Evolutionary conservation across 2,113 vertebrate species (phyloP), one percentile per base, ranked within the genome.

Genomic region (Paracanthobrama guichenoti): DNA sequence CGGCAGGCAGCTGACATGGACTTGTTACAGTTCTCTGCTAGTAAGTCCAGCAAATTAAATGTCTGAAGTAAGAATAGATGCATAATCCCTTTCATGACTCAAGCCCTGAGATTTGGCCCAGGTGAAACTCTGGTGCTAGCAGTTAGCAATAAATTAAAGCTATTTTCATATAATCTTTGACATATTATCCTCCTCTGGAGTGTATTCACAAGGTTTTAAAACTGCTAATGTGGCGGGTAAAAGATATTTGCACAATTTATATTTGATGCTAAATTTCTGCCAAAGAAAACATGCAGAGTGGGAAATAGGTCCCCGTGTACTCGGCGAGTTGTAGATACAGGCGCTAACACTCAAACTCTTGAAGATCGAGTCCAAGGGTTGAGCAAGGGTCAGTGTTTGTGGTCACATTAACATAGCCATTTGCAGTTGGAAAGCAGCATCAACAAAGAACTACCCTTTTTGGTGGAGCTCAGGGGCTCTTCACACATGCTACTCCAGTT

Each of bases 181-280:
- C 83, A 73, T 20, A 79, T 85, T 46, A 79, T 85, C 76, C 83
- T 72, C 76, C 76, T 85, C 76, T 79, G 46, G 83, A 85, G 55
- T 62, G 24, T n/a, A 60, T 85, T 85, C 83, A 46, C 12, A 22
- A 71, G 76, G 76, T 85, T 85, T 72, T 85, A 85, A 79, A 67
- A 62, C 76, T 44, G 50, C 69, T 85, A 79, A 79, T 85, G 83
- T 79, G 75, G 66, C 20, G 83, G 76, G 53, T 79, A 59, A 85
- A 72, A 85, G 66, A 79, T 85, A 85, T 73, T 85, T 73, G 76
- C 83, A 72, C 83, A 79, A 85, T 85, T 85, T 79, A 85, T 85
- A 79, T 79, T 78, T 71, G 50, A 72, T 12, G 66, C 66, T 12
- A 79, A 35, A 79, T 57, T 48, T 80, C 83, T 79, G 76, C 83